Evolutionary conservation across 2,888 invertebrate genomes (phyloP).

Genomic region (Taphrorychus bicolor): DNA sequence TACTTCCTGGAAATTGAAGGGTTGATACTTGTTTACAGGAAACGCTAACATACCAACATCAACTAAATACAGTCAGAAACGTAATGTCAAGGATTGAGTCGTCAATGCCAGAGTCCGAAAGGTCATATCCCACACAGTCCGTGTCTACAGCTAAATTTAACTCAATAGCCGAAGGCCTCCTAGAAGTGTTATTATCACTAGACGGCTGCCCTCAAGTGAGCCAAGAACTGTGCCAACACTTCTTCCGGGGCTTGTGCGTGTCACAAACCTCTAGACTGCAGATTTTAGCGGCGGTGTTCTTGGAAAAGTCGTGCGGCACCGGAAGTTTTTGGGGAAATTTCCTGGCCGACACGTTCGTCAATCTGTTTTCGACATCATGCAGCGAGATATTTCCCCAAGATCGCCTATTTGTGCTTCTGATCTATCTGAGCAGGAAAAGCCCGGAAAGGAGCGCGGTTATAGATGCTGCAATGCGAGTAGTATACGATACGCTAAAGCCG

Average conservation of each 20-base stretch:
- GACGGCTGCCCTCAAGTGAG: constrained; percentile 54
- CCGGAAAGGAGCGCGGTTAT: constrained; percentile 70
- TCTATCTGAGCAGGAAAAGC: constrained; percentile 86
- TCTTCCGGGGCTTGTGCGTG: constrained; percentile 78
- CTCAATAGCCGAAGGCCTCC: constrained; percentile 79
- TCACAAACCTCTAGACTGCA: constrained; percentile 81
- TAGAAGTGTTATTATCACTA: constrained; percentile 75
- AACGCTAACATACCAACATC: constrained; percentile 87
- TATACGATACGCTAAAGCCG: constrained; percentile 66
- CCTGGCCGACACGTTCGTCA: constrained; percentile 81
- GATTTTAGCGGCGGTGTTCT: constrained; percentile 76
- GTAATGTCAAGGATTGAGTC: constrained; percentile 78
- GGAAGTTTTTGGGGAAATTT: constrained; percentile 86
- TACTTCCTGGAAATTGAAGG: too few species aligned
- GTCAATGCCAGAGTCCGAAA: constrained; percentile 37
- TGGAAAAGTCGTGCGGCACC: constrained; percentile 66
- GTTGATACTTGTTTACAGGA: constrained; percentile 65
- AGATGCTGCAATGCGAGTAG: constrained; percentile 67
- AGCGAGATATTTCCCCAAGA: constrained; percentile 85
- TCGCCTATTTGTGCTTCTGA: constrained; percentile 85
- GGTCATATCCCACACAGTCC: constrained; percentile 48
- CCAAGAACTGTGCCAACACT: constrained; percentile 64
- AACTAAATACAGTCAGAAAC: constrained; percentile 82
- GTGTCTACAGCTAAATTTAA: constrained; percentile 85
- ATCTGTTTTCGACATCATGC: constrained; percentile 80